A percentile compares a stretch with the other conserved stretches of the same genome.
Evolutionary conservation across 2,113 vertebrate genomes (phyloP).

Genomic region (Ceratotherium simum): DNA sequence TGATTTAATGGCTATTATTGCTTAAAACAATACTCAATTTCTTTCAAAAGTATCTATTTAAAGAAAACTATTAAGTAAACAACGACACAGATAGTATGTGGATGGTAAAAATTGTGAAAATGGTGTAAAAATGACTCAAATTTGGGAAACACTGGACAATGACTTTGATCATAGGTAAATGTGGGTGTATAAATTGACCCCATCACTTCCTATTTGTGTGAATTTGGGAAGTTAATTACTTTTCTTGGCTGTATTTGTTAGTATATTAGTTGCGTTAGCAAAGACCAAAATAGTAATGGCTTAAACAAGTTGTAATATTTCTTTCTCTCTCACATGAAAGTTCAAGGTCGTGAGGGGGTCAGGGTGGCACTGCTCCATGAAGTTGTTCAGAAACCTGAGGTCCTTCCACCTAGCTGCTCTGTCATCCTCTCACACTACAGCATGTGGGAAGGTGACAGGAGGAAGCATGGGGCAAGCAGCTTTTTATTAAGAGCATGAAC

Average conservation of each 20-base stretch:
- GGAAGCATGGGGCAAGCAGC: neutral
- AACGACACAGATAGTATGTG: neutral
- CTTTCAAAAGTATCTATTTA: slow-evolving; percentile 12
- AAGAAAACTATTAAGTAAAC: slow-evolving; percentile 29
- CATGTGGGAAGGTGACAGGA: neutral
- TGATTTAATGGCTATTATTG: slow-evolving; percentile 48
- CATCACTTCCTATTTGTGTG: neutral
- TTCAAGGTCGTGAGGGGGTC: neutral
- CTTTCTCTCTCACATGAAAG: neutral
- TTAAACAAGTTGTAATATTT: slow-evolving; percentile 10
- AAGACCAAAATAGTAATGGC: slow-evolving; percentile 30
- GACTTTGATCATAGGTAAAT: neutral
- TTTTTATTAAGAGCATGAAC: neutral
- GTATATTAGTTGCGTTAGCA: neutral
- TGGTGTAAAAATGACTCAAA: neutral
- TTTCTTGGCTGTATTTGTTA: slow-evolving; percentile 3
- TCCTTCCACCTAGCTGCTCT: neutral
- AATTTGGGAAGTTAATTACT: slow-evolving; percentile 3
- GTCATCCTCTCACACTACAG: neutral
- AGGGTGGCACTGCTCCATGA: neutral
- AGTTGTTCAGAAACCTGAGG: neutral
- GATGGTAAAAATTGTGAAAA: neutral
- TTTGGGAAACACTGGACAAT: neutral
- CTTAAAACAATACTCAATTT: neutral
- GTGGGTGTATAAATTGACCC: neutral